Conservation (phyloP, 2,888 invertebrate genomes). For the Seira musarum region DNA sequence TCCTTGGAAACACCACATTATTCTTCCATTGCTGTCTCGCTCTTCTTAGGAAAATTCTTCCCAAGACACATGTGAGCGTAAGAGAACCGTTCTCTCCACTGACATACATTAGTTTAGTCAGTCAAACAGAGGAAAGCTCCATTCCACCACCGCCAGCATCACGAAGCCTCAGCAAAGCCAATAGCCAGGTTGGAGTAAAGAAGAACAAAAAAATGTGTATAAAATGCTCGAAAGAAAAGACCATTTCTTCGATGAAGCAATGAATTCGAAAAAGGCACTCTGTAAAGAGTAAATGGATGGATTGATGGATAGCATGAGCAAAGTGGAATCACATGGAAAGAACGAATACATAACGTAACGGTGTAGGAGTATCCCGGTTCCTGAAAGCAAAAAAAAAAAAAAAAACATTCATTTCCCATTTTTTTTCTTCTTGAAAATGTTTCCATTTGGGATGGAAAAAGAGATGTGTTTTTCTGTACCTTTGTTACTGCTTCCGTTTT, state of each 20-base stretch:
- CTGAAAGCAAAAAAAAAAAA: neutral
- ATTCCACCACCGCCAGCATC: neutral
- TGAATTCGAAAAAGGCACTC: neutral
- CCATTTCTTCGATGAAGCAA: slow-evolving; percentile 13
- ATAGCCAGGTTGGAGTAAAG: too few species aligned
- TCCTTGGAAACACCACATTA: slow-evolving; percentile 51
- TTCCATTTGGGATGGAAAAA: slow-evolving; percentile 7
- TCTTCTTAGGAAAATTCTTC: slow-evolving; percentile 18
- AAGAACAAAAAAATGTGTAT: neutral
- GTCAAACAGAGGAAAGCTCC: slow-evolving; percentile 12
- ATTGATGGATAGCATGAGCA: slow-evolving; percentile 54
- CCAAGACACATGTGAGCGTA: slow-evolving; percentile 9
- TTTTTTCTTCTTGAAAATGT: slow-evolving; percentile 14
- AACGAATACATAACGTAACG: too few species aligned
- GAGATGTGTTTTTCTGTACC: slow-evolving; percentile 4
- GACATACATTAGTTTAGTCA: slow-evolving; percentile 57
- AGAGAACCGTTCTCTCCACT: slow-evolving; percentile 34
- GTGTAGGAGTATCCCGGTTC: neutral
- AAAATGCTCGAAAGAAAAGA: slow-evolving; percentile 11
- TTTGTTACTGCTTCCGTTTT: slow-evolving; percentile 41
- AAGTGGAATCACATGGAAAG: slow-evolving; percentile 54
- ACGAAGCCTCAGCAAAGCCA: neutral
- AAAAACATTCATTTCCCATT: slow-evolving; percentile 5
- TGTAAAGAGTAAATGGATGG: slow-evolving; percentile 44
- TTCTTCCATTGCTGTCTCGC: slow-evolving; percentile 48